Conservation (phyloP, 2,888 invertebrate genomes). For the Netelia fuscicornis region DNA sequence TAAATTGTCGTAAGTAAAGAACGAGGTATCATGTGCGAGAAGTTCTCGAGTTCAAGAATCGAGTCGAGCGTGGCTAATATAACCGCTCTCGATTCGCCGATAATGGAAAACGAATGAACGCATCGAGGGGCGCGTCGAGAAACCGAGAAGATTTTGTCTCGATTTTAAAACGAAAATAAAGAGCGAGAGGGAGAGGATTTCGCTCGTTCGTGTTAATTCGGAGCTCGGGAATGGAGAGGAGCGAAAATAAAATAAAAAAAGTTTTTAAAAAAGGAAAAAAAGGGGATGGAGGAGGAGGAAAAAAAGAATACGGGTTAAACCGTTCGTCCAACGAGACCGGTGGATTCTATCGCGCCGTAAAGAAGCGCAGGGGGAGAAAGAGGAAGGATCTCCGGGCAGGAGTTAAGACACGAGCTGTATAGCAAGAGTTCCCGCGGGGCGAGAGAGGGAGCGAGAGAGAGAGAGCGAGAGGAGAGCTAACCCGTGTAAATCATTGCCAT, state of each 20-base stretch:
- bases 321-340: slow-evolving; percentile 51
- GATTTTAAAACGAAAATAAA: slow-evolving; percentile 42
- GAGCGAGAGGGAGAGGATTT: slow-evolving; percentile 22
- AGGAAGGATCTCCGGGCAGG: slow-evolving; percentile 45
- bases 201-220: slow-evolving; percentile 59
- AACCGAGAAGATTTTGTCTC: slow-evolving; percentile 53
- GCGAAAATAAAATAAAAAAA: slow-evolving; percentile 4
- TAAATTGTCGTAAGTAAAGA: slow-evolving; percentile 8
- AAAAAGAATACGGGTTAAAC: slow-evolving; percentile 32
- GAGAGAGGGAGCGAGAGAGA: slow-evolving; percentile 35
- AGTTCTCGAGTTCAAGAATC: slow-evolving; percentile 33
- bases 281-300: slow-evolving; percentile 3
- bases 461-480: slow-evolving; percentile 32
- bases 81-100: slow-evolving; percentile 50
- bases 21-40: background rate
- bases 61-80: slow-evolving; percentile 26
- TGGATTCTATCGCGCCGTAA: slow-evolving; percentile 62
- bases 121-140: slow-evolving; percentile 24
- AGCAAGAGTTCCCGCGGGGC: slow-evolving; percentile 37
- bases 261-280: no score
- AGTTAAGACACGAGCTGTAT: slow-evolving; percentile 53
- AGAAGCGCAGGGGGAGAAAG: slow-evolving; percentile 39
- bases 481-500: slow-evolving; percentile 67
- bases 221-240: slow-evolving; percentile 28
- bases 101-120: slow-evolving; percentile 58